Conservation (phyloP, 2,888 invertebrate species). For the Taphrorychus bicolor region DNA sequence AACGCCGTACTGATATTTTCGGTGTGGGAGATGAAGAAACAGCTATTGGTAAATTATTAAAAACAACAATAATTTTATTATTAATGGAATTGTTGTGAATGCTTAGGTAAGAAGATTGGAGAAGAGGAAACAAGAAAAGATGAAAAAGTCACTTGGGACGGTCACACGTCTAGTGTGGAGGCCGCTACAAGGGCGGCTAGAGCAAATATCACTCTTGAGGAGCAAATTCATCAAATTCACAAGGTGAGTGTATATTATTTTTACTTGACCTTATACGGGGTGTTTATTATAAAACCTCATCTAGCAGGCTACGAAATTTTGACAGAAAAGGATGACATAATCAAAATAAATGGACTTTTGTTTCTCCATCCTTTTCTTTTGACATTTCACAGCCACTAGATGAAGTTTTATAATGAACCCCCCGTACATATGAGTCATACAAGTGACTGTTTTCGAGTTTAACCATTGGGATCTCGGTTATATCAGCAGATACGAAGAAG, state of each 20-base stretch:
- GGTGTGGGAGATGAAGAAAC: conserved; percentile 99
- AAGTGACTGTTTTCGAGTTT: too few relatives aligned
- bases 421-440: too few relatives aligned
- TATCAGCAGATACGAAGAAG: too few relatives aligned
- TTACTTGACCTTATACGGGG: neutral
- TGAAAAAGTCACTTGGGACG: conserved; percentile 97
- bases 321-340: too few relatives aligned
- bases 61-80: neutral
- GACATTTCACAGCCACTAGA: too few relatives aligned
- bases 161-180: conserved; percentile 96
- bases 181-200: conserved; percentile 93
- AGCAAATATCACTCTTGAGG: conserved; percentile 94
- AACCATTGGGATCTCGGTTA: too few relatives aligned
- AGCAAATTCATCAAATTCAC: conserved; percentile 97
- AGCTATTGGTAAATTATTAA: conserved; percentile 75
- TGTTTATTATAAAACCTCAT: too few relatives aligned
- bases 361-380: too few relatives aligned
- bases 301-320: too few relatives aligned
- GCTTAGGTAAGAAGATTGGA: conserved; percentile 82
- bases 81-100: neutral
- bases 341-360: too few relatives aligned
- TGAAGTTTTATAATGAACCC: too few relatives aligned
- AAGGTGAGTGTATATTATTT: too few relatives aligned
- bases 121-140: conserved; percentile 84
- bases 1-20: conserved; percentile 99